Evolutionary conservation across 2,113 vertebrate species (phyloP).

Genomic region (Arizona elegans): DNA sequence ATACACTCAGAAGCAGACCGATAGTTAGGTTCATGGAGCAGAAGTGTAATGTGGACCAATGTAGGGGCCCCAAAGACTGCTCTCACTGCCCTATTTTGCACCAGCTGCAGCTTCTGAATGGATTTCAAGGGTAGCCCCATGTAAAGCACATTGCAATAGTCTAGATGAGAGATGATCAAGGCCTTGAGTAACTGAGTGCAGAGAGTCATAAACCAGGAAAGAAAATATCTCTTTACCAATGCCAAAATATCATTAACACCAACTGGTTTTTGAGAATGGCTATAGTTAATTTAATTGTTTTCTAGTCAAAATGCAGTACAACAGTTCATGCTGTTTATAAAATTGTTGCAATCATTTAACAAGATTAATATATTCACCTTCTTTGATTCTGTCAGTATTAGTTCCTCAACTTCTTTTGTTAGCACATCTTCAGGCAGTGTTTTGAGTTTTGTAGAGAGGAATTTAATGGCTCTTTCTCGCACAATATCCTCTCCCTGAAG

Average conservation of each 20-base stretch:
- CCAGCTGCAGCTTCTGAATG: no score
- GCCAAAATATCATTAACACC: not conserved
- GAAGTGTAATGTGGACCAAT: no score
- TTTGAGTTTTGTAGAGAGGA: conserved; percentile 90
- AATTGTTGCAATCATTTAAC: not conserved
- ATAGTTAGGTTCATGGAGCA: no score
- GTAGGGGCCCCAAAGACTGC: no score
- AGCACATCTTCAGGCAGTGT: conserved; percentile 88
- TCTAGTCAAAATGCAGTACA: not conserved
- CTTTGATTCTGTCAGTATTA: conserved; percentile 89
- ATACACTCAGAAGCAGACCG: not conserved
- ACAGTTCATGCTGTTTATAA: not conserved
- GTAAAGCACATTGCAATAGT: no score
- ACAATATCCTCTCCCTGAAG: conserved; percentile 97
- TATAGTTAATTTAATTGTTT: not conserved
- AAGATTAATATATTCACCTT: conserved; percentile 72
- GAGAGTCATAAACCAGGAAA: no score
- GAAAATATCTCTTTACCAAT: not conserved
- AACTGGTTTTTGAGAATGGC: not conserved
- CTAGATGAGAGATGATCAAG: no score
- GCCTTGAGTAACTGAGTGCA: no score
- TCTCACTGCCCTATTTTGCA: no score
- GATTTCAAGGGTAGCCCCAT: no score
- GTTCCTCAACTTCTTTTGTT: conserved; percentile 96
- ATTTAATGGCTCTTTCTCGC: conserved; percentile 93